phyloP scores from a whole-genome alignment of 2,113 vertebrate genomes.

The Nerophis lumbriciformis region DNA sequence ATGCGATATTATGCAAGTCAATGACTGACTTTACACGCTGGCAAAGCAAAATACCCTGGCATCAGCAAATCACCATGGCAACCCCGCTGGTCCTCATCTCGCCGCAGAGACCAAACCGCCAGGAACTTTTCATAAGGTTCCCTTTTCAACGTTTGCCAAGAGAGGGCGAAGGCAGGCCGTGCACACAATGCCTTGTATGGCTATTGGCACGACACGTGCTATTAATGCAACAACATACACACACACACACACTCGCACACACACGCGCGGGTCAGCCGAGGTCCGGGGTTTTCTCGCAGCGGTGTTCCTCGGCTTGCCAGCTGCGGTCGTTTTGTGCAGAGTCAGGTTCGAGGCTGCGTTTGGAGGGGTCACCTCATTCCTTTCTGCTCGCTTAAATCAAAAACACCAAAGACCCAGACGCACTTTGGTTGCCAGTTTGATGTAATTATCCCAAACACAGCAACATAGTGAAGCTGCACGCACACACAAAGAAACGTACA shows the following conservation, averaged over 20 bases:
- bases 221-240: constrained; percentile 17
- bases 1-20: constrained; percentile 6
- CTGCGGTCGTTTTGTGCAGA: constrained; percentile 49
- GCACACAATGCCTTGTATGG: constrained; percentile 39
- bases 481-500: not conserved
- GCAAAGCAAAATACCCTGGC: constrained; percentile 34
- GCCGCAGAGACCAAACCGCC: constrained; percentile 8
- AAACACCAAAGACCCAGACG: constrained; percentile 2
- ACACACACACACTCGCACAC: constrained; percentile 1
- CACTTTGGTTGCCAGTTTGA: not conserved
- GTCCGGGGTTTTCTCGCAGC: constrained; percentile 46
- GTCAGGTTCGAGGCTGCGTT: constrained; percentile 34
- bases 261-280: constrained; percentile 36
- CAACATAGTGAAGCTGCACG: not conserved
- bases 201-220: constrained; percentile 19
- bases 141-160: not conserved
- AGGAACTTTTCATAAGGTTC: not conserved
- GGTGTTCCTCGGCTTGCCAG: constrained; percentile 39
- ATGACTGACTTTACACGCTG: constrained; percentile 40
- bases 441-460: not conserved
- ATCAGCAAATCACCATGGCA: constrained; percentile 35
- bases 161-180: not conserved
- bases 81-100: constrained; percentile 5
- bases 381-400: constrained; percentile 29
- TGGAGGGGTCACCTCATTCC: constrained; percentile 34